Percentiles rank a stretch among this genome's conserved stretches.
phyloP scores from a whole-genome alignment of 2,888 invertebrate species.

The Hydroisotoma schaefferi region DNA sequence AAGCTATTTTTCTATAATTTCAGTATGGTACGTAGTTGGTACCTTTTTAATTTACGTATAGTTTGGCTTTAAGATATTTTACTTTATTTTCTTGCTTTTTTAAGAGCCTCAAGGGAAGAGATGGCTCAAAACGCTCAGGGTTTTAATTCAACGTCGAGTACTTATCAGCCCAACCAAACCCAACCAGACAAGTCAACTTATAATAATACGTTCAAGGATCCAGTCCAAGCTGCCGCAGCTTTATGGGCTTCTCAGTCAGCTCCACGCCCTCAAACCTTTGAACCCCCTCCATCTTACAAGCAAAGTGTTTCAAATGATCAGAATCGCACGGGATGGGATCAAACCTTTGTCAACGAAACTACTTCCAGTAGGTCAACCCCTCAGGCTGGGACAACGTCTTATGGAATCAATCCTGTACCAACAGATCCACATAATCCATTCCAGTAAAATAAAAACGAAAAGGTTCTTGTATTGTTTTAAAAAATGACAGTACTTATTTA shows the following conservation, averaged over 20 bases:
- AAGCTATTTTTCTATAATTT: too few species aligned
- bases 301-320: constrained; percentile 4
- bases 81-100: constrained; percentile 22
- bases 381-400: constrained; percentile 6
- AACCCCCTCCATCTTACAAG: constrained; percentile 41
- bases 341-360: constrained; percentile 31
- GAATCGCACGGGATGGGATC: constrained; percentile 36
- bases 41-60: too few species aligned
- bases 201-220: constrained; percentile 16
- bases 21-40: too few species aligned
- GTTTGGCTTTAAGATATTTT: too few species aligned
- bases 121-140: constrained; percentile 46
- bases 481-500: background rate
- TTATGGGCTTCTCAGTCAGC: constrained; percentile 37
- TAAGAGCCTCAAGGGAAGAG: constrained; percentile 48
- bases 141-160: constrained; percentile 16
- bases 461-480: background rate
- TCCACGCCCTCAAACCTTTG: constrained; percentile 16
- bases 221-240: constrained; percentile 35
- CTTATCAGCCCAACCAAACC: constrained; percentile 15
- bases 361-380: constrained; percentile 16
- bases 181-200: constrained; percentile 13
- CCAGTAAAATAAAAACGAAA: too few species aligned
- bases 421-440: constrained; percentile 35
- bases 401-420: constrained; percentile 26